Evolutionary conservation across 2,888 invertebrate genomes (phyloP).

Genomic region (Diabrotica balteata): DNA sequence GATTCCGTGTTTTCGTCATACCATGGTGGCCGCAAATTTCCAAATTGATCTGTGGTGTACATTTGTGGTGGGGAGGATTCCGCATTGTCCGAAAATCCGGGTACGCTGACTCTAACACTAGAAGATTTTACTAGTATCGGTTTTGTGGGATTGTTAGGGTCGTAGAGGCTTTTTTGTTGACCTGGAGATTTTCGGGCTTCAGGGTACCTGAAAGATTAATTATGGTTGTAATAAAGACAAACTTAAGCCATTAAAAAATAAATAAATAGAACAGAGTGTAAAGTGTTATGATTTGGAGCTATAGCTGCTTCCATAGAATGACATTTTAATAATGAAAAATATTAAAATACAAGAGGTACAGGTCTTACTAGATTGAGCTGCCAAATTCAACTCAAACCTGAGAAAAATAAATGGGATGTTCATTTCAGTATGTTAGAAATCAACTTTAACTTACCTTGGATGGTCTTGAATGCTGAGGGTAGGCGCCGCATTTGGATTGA

Average conservation of each 20-base stretch:
- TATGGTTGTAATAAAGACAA: neutral
- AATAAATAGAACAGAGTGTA: neutral
- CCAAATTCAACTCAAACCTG: no score
- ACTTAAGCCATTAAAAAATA: neutral
- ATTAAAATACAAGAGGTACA: no score
- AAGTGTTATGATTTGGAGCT: no score
- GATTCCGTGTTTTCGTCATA: slow-evolving; percentile 67
- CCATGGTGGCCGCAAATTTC: slow-evolving; percentile 64
- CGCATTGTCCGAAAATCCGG: slow-evolving; percentile 54
- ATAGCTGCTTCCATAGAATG: no score
- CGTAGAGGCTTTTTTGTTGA: slow-evolving; percentile 65
- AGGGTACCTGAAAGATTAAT: slow-evolving; percentile 27
- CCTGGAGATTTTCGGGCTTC: slow-evolving; percentile 36
- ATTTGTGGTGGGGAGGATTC: slow-evolving; percentile 50
- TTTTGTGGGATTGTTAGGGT: slow-evolving; percentile 72
- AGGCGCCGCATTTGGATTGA: slow-evolving; percentile 8
- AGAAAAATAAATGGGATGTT: no score
- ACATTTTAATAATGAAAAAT: no score
- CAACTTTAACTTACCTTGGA: slow-evolving; percentile 26
- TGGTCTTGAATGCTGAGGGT: slow-evolving; percentile 26
- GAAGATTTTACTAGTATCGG: slow-evolving; percentile 73
- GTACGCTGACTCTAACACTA: slow-evolving; percentile 57
- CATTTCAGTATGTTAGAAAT: no score
- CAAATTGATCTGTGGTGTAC: slow-evolving; percentile 63
- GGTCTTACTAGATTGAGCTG: no score